Evolutionary conservation across 92 coral and sea anemone species (phyloP), one percentile per base, ranked within the genome.

Genomic region (Diadumene lineata): DNA sequence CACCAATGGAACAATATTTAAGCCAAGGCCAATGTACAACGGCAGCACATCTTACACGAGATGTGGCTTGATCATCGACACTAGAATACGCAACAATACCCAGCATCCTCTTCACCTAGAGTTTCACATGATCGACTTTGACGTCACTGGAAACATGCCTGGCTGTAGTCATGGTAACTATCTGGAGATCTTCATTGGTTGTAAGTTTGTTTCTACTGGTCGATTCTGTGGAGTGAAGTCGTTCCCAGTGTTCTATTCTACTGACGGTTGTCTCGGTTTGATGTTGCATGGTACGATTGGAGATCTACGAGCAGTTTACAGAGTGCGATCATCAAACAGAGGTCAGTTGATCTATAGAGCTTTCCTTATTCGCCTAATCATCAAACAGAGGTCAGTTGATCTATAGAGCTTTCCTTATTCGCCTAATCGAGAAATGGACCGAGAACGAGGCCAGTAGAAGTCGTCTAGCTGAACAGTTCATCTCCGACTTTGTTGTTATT

Each of bases 211-310:
- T 9, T 81, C 90, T 11, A 32, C 81, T 50, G 90, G 90, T 7
- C 74, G 77, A 48, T 86, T 81, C 26, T 86, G 90, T 62, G 90
- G 86, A 3, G 72, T 71, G 57, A 60, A 50, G 8, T 43, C 74
- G 0, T 58, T 81, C 7, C 90, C 90, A 34, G 64, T 77, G 1
- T 64, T 86, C 2, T 86, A 81, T 68, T 86, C 90, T 1, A 25
- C 80, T 11, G 90, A 86, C 56, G 83, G 84, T 21, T 86, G 90
- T 34, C 74, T 86, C 71, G 74, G 63, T 50, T 56, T 86, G 7
- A 64, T 44, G 46, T 50, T 85, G 29, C 82, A 68, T 46, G 56
- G 56, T 31, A 30, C 23, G 11, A 27, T 61, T 8, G 30, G 28
- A 53, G 33, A 18, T 6, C 53, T 31, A 17, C 72, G 46, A 53